Percentiles rank a stretch among this genome's conserved stretches.
phyloP scores from a whole-genome alignment of 2,888 invertebrate species.

The Isoperla grammatica region DNA sequence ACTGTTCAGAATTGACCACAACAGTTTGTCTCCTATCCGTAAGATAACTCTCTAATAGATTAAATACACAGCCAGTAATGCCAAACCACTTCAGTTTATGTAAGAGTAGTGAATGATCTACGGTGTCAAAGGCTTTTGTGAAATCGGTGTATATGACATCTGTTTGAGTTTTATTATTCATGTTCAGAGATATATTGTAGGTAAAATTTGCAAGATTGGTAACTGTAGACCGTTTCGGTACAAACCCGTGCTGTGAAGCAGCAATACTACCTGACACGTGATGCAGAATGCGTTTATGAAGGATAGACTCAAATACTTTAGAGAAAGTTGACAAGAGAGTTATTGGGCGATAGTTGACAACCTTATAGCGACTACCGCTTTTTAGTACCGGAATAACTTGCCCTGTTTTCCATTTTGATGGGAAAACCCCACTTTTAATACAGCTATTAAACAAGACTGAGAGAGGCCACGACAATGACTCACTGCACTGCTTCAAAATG shows the following conservation, averaged over 20 bases:
- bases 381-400: conserved; percentile 3
- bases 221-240: background rate
- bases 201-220: background rate
- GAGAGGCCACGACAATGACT: background rate
- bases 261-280: background rate
- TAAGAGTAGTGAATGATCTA: background rate
- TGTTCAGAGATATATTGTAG: background rate
- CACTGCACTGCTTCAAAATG: background rate
- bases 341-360: background rate
- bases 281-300: background rate
- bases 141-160: background rate
- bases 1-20: background rate
- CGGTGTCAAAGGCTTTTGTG: background rate
- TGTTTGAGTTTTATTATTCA: background rate
- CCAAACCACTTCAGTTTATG: background rate
- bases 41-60: background rate
- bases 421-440: background rate
- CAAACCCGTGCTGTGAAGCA: background rate
- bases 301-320: background rate
- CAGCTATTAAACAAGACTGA: background rate
- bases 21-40: background rate
- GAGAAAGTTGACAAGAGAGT: background rate
- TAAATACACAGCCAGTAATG: background rate
- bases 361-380: background rate
- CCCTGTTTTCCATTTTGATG: background rate